Base-by-base conservation (phyloP, 2,888 invertebrate species). In the Cephus pygmeus region DNA sequence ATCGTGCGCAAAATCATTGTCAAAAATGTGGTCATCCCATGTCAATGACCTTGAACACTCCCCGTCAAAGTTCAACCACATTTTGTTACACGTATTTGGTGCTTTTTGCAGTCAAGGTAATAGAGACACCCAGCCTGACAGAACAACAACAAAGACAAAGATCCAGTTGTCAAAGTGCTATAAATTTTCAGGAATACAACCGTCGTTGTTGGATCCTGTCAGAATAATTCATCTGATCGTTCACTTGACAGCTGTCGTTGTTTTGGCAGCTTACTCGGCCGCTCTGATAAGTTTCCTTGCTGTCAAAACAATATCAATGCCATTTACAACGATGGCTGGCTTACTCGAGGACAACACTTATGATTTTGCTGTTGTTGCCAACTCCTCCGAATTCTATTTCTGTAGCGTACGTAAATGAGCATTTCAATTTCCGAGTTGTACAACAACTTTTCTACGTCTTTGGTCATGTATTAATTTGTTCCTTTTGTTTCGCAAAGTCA, bases 311-410 rank as follows among this genome's bases (percentile, higher is more conserved):
- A 89, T 91, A 69, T 76, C 84, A 0, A 89, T 91, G 89, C 91
- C 91, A 4, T 91, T 91, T 73, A 90, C 90, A 9, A 90, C 91
- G 1, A 91, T 91, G 90, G 87, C 88, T 4, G 91, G 91, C 3
- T 84, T 91, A 33, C 75, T 91, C 40, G 31, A 83, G 12, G 91
- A 91, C 75, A 88, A 87, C 1, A 89, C 89, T 1, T 91, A 90
- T 77, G 82, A 86, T 77, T 90, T 91, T 73, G 88, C 86, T 0
- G 90, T 90, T 11, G 75, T 90, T n/a, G 78, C 80, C 0, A 83
- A 88, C 40, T 91, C 91, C 3, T 87, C 91, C 1, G 91, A 91
- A 73, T 90, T 84, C 74, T 86, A 81, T 69, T 85, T 91, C 73
- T 91, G 91, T 0, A 40, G 40, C 1, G 40, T 40, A 15, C 40